Evolutionary conservation across 2,888 invertebrate species (phyloP).

Genomic region (Dryobota labecula): DNA sequence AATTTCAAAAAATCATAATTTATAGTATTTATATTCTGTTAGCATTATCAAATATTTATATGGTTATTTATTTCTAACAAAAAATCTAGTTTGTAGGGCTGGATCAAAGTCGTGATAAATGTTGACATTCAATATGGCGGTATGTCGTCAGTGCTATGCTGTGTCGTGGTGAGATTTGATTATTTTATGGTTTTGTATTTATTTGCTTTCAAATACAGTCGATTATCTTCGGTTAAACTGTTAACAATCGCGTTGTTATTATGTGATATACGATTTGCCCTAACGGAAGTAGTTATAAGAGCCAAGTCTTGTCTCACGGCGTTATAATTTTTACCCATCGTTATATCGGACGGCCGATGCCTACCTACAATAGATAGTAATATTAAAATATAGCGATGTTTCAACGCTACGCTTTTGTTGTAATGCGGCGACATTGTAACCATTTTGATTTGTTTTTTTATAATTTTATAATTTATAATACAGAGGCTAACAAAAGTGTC

Average conservation of each 20-base stretch:
- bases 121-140: slow-evolving; percentile 98
- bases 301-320: slow-evolving; percentile 72
- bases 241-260: slow-evolving; percentile 67
- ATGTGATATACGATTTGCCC: slow-evolving; percentile 71
- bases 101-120: slow-evolving; percentile 85
- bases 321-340: slow-evolving; percentile 81
- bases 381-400: slow-evolving; percentile 80
- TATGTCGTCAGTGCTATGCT: slow-evolving; percentile 99
- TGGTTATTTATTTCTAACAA: slow-evolving; percentile 65
- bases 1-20: slow-evolving; percentile 84
- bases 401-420: slow-evolving; percentile 74
- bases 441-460: slow-evolving; percentile 58
- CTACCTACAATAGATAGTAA: slow-evolving; percentile 78
- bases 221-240: slow-evolving; percentile 68
- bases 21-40: slow-evolving; percentile 67
- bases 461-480: slow-evolving; percentile 48
- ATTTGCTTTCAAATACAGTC: slow-evolving; percentile 74
- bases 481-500: slow-evolving; percentile 74
- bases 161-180: slow-evolving; percentile 97
- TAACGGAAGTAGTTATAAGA: slow-evolving; percentile 65
- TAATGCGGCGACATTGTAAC: slow-evolving; percentile 67
- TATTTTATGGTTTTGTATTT: slow-evolving; percentile 80
- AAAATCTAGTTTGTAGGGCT: slow-evolving; percentile 76
- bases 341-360: slow-evolving; percentile 81
- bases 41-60: slow-evolving; percentile 65